Evolutionary conservation across 1,140 invertebrate species (phyloP).

Genomic region (Drosophila littoralis): DNA sequence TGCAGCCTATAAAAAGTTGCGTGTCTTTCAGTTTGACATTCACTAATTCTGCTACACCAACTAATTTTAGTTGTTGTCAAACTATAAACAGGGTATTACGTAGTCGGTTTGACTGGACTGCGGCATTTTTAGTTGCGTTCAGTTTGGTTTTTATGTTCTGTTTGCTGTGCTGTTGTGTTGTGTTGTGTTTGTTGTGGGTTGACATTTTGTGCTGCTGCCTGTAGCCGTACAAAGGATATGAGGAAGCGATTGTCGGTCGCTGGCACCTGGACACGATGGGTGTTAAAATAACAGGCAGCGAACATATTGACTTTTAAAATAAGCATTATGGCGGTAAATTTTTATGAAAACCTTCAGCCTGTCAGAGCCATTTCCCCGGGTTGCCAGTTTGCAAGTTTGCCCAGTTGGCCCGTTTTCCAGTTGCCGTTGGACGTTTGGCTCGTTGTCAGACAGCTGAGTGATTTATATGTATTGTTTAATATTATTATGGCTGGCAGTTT

Average conservation of each 20-base stretch:
- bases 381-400: slow-evolving; percentile 22
- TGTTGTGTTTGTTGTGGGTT: slow-evolving; percentile 63
- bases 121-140: slow-evolving; percentile 45
- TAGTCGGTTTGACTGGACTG: background rate
- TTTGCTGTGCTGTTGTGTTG: slow-evolving; percentile 46
- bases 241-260: slow-evolving; percentile 45
- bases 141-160: slow-evolving; percentile 65
- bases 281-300: slow-evolving; percentile 80
- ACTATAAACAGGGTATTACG: background rate
- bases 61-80: background rate
- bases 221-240: slow-evolving; percentile 64
- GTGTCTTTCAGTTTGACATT: too few species aligned
- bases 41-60: background rate
- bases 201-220: slow-evolving; percentile 56
- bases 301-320: slow-evolving; percentile 82
- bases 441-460: slow-evolving; percentile 73
- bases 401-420: slow-evolving; percentile 19
- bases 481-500: slow-evolving; percentile 79
- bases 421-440: slow-evolving; percentile 42
- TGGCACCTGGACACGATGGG: slow-evolving; percentile 78
- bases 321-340: slow-evolving; percentile 80
- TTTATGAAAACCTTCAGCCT: slow-evolving; percentile 70
- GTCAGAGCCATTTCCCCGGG: slow-evolving; percentile 42
- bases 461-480: slow-evolving; percentile 82
- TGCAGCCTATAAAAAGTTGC: too few species aligned